phyloP scores from a whole-genome alignment of 2,797 vertebrate genomes.

The Leucoraja ocellata region DNA sequence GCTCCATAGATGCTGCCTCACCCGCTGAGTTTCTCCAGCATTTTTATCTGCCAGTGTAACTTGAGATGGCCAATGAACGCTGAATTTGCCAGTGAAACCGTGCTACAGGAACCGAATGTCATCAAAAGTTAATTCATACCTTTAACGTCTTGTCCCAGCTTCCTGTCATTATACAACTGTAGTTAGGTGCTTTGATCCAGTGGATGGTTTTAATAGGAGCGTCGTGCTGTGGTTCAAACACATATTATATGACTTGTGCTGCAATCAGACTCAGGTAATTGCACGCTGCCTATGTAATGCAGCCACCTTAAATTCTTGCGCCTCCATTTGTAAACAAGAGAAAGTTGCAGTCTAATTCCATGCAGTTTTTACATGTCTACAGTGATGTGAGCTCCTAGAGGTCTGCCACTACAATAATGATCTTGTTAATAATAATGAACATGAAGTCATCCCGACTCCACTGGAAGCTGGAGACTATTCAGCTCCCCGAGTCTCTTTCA shows the following conservation, averaged over 20 bases:
- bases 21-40: no score
- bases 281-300: not conserved
- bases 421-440: not conserved
- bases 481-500: not conserved
- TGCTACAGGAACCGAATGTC: not conserved
- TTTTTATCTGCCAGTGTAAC: no score
- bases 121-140: slow-evolving; percentile 55
- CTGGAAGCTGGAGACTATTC: no score
- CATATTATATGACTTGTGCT: not conserved
- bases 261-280: not conserved
- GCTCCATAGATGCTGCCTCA: no score
- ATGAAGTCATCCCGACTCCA: no score
- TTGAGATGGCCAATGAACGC: not conserved
- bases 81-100: not conserved
- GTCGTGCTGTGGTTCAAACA: slow-evolving; percentile 68
- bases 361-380: not conserved
- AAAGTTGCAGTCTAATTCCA: not conserved
- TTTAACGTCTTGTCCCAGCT: slow-evolving; percentile 98
- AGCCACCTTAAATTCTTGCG: not conserved
- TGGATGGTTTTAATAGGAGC: slow-evolving; percentile 91
- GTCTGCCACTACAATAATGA: not conserved
- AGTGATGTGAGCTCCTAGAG: not conserved
- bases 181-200: slow-evolving; percentile 98
- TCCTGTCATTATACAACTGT: slow-evolving; percentile 93
- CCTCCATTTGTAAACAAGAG: not conserved